phyloP scores from a whole-genome alignment of 1,140 invertebrate genomes.

The Scaptomyza montana region DNA sequence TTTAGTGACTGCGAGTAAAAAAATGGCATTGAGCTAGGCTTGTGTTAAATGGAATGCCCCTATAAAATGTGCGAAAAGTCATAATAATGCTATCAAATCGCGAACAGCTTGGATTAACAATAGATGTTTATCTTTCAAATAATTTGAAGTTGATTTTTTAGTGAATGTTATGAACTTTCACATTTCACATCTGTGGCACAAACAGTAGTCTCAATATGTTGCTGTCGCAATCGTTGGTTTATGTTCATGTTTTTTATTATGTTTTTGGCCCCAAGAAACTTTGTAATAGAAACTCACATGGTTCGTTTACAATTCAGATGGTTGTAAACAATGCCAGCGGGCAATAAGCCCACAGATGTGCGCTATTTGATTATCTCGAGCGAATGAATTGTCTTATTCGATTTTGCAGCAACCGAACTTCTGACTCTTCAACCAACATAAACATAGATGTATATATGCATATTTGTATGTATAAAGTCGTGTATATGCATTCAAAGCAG shows the following conservation, averaged over 20 bases:
- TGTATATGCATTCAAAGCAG: not conserved
- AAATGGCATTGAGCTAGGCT: conserved; percentile 1
- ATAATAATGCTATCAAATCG: not conserved
- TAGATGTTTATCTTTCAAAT: not conserved
- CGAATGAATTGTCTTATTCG: conserved; percentile 79
- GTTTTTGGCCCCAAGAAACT: conserved; percentile 31
- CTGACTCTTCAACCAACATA: conserved; percentile 5
- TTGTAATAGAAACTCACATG: conserved; percentile 59
- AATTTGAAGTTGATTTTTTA: not conserved
- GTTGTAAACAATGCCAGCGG: conserved; percentile 53
- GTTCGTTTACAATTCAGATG: conserved; percentile 61
- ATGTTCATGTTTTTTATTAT: conserved; percentile 6
- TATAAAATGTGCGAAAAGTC: not conserved
- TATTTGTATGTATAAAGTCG: not conserved
- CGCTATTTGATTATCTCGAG: conserved; percentile 74
- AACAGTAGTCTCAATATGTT: conserved; percentile 11
- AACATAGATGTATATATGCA: conserved; percentile 1
- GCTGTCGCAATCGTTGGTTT: conserved; percentile 2
- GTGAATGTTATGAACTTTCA: conserved; percentile 1
- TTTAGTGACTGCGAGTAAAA: conserved; percentile 43
- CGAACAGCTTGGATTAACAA: not conserved
- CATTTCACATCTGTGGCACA: no score
- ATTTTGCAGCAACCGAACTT: conserved; percentile 56
- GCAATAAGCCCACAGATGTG: conserved; percentile 53
- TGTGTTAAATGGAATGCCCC: not conserved